phyloP scores from a whole-genome alignment of 2,113 vertebrate genomes.

The Macquaria ambigua region DNA sequence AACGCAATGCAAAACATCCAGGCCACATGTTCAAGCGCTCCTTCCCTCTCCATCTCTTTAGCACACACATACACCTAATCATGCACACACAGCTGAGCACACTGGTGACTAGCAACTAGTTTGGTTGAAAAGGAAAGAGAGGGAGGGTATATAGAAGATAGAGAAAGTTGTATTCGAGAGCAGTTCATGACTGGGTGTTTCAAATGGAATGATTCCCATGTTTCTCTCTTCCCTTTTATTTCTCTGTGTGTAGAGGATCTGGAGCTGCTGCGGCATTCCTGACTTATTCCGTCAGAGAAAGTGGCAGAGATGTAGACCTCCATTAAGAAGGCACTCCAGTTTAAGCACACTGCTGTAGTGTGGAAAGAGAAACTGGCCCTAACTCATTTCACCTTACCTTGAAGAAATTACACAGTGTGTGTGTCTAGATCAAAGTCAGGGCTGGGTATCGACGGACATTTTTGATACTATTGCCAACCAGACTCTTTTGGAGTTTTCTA shows the following conservation, averaged over 20 bases:
- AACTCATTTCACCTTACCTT: constrained; percentile 2
- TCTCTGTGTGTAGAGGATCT: constrained; percentile 12
- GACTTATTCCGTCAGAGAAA: constrained; percentile 35
- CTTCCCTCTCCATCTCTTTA: constrained; percentile 8
- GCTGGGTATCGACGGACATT: neutral
- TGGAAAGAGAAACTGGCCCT: constrained; percentile 22
- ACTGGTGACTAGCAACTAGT: constrained; percentile 12
- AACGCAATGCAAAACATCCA: constrained; percentile 27
- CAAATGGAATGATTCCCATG: constrained; percentile 43
- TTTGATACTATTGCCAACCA: neutral
- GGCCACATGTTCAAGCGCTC: constrained; percentile 15
- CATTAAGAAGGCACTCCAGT: constrained; percentile 36
- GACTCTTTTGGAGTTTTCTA: neutral
- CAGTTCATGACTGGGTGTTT: constrained; percentile 65
- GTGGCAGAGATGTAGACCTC: constrained; percentile 13
- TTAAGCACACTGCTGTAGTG: constrained; percentile 40
- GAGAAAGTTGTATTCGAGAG: constrained; percentile 47
- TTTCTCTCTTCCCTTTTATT: constrained; percentile 19
- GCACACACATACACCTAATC: neutral
- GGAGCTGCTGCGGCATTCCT: constrained; percentile 38
- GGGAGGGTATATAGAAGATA: neutral
- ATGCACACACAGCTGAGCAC: constrained; percentile 20
- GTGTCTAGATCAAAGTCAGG: neutral
- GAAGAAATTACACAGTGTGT: neutral
- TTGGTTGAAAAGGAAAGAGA: constrained; percentile 17